phyloP scores from a whole-genome alignment of 2,888 invertebrate species.

The Parapristionchus giblindavisi region DNA sequence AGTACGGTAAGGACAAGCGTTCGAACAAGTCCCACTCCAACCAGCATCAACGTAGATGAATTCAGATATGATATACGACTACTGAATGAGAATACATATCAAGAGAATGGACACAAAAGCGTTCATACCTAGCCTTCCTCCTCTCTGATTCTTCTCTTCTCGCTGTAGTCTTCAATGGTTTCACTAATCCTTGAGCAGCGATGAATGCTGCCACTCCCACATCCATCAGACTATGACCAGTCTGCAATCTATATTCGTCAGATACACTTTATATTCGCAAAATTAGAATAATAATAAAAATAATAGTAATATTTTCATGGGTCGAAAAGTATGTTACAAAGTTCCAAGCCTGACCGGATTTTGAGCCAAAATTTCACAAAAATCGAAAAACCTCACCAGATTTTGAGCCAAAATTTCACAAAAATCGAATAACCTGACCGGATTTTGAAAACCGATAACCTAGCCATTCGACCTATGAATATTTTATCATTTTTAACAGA shows the following conservation, averaged over 20 bases:
- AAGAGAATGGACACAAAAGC: background rate
- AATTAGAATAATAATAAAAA: background rate
- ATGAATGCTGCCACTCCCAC: conserved; percentile 90
- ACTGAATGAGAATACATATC: background rate
- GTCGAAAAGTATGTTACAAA: background rate
- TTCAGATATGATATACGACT: conserved; percentile 40
- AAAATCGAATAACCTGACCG: too few relatives aligned
- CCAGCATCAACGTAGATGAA: conserved; percentile 68
- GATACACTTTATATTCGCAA: too few relatives aligned
- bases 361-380: too few relatives aligned
- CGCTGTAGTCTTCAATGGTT: conserved; percentile 42
- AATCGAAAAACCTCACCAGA: too few relatives aligned
- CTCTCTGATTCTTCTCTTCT: conserved; percentile 40
- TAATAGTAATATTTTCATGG: background rate
- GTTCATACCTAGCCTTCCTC: conserved; percentile 17
- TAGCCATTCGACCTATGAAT: too few relatives aligned
- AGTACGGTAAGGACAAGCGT: conserved; percentile 72
- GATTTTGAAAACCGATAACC: too few relatives aligned
- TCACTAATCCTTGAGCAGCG: conserved; percentile 78
- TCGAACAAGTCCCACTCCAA: conserved; percentile 72
- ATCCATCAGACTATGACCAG: conserved; percentile 82
- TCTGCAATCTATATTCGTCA: too few relatives aligned
- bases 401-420: too few relatives aligned
- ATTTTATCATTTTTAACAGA: too few relatives aligned
- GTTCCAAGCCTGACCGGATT: too few relatives aligned